Percentiles rank a stretch among this genome's conserved stretches.
Conservation (phyloP, 2,888 invertebrate species). For the Cerastis leucographa region DNA sequence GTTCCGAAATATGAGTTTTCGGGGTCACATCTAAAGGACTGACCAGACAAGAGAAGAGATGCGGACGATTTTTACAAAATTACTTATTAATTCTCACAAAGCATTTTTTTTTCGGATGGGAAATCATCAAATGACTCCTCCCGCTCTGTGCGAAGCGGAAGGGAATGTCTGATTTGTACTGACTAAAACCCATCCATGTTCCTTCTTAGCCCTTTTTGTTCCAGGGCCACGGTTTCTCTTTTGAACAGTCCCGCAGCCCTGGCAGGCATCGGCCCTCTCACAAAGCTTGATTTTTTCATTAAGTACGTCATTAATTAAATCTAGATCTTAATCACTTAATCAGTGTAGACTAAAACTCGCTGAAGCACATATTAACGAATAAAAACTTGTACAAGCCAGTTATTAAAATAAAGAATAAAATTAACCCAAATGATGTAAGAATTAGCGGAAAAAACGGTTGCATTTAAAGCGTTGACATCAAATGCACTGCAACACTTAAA, state of each 20-base stretch:
- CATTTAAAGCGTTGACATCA: conserved; percentile 47
- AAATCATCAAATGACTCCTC: too few species aligned
- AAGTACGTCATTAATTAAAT: not conserved
- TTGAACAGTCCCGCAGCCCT: too few species aligned
- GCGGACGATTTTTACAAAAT: not conserved
- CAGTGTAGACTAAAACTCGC: conserved; percentile 3
- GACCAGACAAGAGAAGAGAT: conserved; percentile 29
- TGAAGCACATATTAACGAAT: not conserved
- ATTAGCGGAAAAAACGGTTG: conserved; percentile 53
- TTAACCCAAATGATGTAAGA: conserved; percentile 62
- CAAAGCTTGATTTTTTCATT: not conserved
- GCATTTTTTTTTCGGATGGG: too few species aligned
- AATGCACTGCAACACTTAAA: conserved; percentile 52
- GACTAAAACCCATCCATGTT: too few species aligned
- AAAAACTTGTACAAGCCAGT: conserved; percentile 21
- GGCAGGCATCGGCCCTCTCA: too few species aligned
- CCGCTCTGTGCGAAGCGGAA: too few species aligned
- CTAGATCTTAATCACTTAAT: conserved; percentile 9
- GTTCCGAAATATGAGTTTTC: conserved; percentile 61
- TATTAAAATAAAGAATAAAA: conserved; percentile 58
- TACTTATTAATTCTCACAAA: not conserved
- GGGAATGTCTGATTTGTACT: too few species aligned
- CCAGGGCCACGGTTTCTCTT: too few species aligned
- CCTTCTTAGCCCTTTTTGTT: too few species aligned
- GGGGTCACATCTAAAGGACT: conserved; percentile 64